Percentiles rank a stretch among this genome's conserved stretches.
phyloP scores from a whole-genome alignment of 2,113 vertebrate genomes.

The Hippolais icterina region DNA sequence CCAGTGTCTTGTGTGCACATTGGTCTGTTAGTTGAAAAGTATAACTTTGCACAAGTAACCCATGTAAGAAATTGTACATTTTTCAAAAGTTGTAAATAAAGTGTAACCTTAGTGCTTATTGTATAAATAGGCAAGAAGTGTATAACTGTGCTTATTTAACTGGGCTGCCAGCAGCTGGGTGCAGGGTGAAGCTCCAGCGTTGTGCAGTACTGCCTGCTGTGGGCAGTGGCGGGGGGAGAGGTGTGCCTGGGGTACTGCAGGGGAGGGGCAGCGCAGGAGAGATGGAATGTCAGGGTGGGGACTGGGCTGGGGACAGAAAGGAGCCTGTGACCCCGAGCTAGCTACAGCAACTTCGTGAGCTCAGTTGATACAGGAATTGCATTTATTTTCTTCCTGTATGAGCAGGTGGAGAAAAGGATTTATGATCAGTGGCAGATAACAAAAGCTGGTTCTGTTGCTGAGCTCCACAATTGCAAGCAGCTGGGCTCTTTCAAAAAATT shows the following conservation, averaged over 20 bases:
- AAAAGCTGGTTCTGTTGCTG: background rate
- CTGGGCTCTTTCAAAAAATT: background rate
- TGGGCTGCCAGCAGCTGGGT: rapidly evolving
- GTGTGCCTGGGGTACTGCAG: background rate
- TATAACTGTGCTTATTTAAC: background rate
- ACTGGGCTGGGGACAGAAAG: no score
- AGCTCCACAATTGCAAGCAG: background rate
- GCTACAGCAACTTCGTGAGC: rapidly evolving
- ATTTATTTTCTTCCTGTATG: background rate
- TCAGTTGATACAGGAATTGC: rapidly evolving
- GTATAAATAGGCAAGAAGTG: slow-evolving; percentile 63
- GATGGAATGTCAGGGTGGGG: no score
- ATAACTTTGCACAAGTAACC: slow-evolving; percentile 94
- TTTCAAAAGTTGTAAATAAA: slow-evolving; percentile 98
- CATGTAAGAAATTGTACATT: slow-evolving; percentile 99
- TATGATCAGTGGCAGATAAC: background rate
- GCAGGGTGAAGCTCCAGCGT: background rate
- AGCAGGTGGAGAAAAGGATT: background rate
- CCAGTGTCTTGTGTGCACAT: slow-evolving; percentile 74
- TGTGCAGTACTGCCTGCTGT: rapidly evolving
- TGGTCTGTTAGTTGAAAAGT: slow-evolving; percentile 74
- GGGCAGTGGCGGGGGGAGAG: rapidly evolving
- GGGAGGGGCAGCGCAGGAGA: no score
- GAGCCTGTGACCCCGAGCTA: no score
- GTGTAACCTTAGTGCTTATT: slow-evolving; percentile 78